Conservation (phyloP, 2,797 vertebrate species). For the Discoglossus pictus region DNA sequence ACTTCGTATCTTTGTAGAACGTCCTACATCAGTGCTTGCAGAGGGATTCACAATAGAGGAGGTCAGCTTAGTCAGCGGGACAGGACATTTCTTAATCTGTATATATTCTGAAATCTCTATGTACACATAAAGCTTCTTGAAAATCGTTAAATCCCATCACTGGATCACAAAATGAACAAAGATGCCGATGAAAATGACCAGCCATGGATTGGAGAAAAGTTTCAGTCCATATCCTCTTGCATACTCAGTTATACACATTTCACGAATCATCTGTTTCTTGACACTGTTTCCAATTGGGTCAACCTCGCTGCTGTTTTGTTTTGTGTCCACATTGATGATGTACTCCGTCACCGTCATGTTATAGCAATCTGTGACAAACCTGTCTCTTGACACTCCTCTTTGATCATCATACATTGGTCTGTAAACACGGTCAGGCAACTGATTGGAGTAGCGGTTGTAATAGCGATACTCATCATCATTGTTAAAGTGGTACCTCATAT, state of each 20-base stretch:
- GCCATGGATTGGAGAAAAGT: constrained; percentile 52
- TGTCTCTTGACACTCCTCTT: constrained; percentile 60
- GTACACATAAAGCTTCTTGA: constrained; percentile 2
- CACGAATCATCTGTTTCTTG: constrained; percentile 69
- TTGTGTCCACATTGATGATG: constrained; percentile 64
- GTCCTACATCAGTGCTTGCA: constrained; percentile 18
- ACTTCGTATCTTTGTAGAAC: constrained; percentile 12
- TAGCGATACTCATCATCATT: constrained; percentile 66
- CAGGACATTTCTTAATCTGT: constrained; percentile 18
- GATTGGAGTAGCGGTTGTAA: constrained; percentile 61
- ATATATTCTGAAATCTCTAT: constrained; percentile 9
- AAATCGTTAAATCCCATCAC: constrained; percentile 13
- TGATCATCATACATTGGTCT: constrained; percentile 56
- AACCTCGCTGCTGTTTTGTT: constrained; percentile 57
- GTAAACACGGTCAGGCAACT: constrained; percentile 69
- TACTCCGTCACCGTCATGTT: constrained; percentile 70
- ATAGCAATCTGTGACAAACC: constrained; percentile 70
- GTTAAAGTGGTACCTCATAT: constrained; percentile 63
- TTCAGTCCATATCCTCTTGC: constrained; percentile 22
- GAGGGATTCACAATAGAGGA: constrained; percentile 20
- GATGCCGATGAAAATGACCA: constrained; percentile 59
- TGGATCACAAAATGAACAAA: constrained; percentile 59
- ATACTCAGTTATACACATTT: constrained; percentile 72
- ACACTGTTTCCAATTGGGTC: constrained; percentile 61
- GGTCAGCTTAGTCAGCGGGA: constrained; percentile 16